Conservation (phyloP, 2,888 invertebrate species). For the Syritta pipiens region DNA sequence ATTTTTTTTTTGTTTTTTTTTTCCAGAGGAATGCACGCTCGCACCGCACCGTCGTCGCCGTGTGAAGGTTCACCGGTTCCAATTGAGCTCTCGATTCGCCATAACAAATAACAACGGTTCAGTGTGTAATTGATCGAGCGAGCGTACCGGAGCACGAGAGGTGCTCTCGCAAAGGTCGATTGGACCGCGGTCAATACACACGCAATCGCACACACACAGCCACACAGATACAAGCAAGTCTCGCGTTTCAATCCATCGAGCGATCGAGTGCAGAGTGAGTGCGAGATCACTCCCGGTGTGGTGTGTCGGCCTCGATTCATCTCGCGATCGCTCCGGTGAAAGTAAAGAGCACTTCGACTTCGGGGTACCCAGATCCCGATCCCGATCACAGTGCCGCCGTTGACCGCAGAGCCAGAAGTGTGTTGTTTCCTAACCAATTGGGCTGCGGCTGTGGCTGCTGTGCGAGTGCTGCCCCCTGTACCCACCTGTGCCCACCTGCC, state of each 20-base stretch:
- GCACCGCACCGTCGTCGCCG: constrained; percentile 22
- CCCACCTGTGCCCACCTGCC: not conserved
- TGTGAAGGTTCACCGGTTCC: constrained; percentile 59
- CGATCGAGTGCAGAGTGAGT: constrained; percentile 21
- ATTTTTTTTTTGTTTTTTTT: too few species aligned
- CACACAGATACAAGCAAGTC: constrained; percentile 5
- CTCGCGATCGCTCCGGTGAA: constrained; percentile 57
- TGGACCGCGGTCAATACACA: constrained; percentile 38
- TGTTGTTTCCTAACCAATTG: constrained; percentile 59
- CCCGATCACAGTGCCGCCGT: too few species aligned
- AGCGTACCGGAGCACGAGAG: constrained; percentile 24
- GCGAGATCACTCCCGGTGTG: constrained; percentile 42
- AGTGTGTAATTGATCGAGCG: constrained; percentile 64
- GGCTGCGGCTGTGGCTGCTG: constrained; percentile 7
- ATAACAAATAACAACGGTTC: constrained; percentile 63
- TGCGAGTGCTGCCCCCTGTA: not conserved
- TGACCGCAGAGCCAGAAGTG: constrained; percentile 66
- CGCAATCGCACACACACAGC: constrained; percentile 32
- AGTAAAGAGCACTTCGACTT: constrained; percentile 62
- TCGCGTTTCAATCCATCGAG: constrained; percentile 8
- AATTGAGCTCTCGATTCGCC: constrained; percentile 54
- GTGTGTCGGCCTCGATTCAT: constrained; percentile 63
- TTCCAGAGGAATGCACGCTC: constrained; percentile 57
- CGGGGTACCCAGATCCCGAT: too few species aligned
- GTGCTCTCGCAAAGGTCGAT: constrained; percentile 50